Conservation (phyloP, 2,797 vertebrate species). For the Loriculus beryllinus region DNA sequence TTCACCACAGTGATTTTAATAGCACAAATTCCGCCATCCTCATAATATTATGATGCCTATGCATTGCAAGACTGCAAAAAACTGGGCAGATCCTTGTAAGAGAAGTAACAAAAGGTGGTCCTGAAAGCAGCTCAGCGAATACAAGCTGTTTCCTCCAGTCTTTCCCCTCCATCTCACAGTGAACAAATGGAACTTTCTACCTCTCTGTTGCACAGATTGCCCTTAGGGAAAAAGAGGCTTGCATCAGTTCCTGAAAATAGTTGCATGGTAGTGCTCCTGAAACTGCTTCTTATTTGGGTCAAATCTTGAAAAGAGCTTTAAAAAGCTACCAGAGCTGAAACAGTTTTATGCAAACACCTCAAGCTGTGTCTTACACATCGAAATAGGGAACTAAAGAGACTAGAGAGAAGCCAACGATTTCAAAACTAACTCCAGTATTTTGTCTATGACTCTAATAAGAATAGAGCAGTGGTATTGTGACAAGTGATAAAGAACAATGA, state of each 20-base stretch:
- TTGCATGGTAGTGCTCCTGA: not conserved
- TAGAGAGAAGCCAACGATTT: not conserved
- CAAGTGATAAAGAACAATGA: not conserved
- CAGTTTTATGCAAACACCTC: not conserved
- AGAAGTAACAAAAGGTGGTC: not conserved
- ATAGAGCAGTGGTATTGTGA: not conserved
- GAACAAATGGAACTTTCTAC: slow-evolving; percentile 35
- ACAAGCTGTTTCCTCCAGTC: not conserved
- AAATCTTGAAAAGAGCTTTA: not conserved
- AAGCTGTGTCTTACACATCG: not conserved
- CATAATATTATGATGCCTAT: not conserved
- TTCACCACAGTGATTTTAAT: not conserved
- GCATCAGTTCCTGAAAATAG: slow-evolving; percentile 20
- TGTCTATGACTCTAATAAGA: not conserved
- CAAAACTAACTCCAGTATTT: not conserved
- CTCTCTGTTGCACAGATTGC: not conserved
- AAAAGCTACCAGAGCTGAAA: not conserved
- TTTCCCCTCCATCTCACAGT: not conserved
- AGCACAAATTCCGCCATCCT: not conserved
- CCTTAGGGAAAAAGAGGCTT: not conserved
- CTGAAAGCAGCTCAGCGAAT: not conserved
- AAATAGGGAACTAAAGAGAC: not conserved
- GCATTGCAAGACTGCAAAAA: not conserved
- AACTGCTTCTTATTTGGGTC: slow-evolving; percentile 17
- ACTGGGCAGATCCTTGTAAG: not conserved